A percentile compares a stretch with the other conserved stretches of the same genome.
Evolutionary conservation across 2,797 vertebrate species (phyloP).

Genomic region (Triplophysa yarkandensis): DNA sequence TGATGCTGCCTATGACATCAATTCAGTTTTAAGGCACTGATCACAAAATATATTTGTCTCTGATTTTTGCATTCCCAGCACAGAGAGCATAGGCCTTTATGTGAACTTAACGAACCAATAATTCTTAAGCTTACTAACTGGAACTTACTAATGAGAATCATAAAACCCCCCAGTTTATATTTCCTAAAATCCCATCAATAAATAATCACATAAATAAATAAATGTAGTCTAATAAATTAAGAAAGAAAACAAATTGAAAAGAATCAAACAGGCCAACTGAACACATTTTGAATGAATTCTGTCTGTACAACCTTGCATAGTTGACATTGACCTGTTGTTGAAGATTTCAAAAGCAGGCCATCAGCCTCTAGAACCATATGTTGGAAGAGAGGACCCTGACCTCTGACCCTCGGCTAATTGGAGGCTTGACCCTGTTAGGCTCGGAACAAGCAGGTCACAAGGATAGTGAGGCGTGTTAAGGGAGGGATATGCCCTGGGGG

Average conservation of each 20-base stretch:
- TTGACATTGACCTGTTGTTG: constrained; percentile 52
- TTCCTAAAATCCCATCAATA: background rate
- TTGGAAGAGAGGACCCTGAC: constrained; percentile 51
- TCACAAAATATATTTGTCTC: constrained; percentile 11
- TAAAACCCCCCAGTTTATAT: background rate
- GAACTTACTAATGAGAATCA: background rate
- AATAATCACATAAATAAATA: background rate
- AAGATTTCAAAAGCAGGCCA: constrained; percentile 1
- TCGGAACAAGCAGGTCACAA: constrained; percentile 56
- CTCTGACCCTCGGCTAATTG: constrained; percentile 59
- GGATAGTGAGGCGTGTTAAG: constrained; percentile 39
- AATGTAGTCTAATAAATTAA: background rate
- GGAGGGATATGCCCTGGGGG: constrained; percentile 52
- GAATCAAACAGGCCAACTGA: too few species aligned
- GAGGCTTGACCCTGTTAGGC: constrained; percentile 58
- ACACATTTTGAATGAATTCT: too few species aligned
- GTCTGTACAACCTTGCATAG: constrained; percentile 6
- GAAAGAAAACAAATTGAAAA: background rate
- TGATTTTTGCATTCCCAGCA: constrained; percentile 1
- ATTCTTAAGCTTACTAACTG: background rate
- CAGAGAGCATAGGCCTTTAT: constrained; percentile 3
- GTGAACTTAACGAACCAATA: constrained; percentile 6
- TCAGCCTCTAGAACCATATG: constrained; percentile 48
- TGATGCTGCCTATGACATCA: constrained; percentile 16
- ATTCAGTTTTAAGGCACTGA: background rate